Conservation (phyloP, 2,888 invertebrate genomes). For the Parthenolecanium corni region DNA sequence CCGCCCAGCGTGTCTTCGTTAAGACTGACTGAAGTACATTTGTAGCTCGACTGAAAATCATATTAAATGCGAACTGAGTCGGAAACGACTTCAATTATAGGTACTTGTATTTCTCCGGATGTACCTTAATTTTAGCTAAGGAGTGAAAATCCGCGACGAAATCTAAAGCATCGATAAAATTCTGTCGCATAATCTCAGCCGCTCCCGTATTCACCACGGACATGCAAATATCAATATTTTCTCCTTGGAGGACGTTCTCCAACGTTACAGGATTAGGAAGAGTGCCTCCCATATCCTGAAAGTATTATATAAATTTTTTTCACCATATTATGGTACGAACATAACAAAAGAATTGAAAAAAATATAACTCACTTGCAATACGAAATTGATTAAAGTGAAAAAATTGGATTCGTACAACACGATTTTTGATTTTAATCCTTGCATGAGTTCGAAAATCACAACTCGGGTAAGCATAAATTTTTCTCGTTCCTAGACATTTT, state of each 20-base stretch:
- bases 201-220: conserved; percentile 59
- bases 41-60: conserved; percentile 9
- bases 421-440: conserved; percentile 89
- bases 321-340: not conserved
- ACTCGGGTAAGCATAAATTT: conserved; percentile 83
- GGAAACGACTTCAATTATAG: not conserved
- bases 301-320: not conserved
- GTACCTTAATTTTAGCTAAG: conserved; percentile 87
- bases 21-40: conserved; percentile 38
- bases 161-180: conserved; percentile 84
- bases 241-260: conserved; percentile 6
- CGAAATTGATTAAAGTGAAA: conserved; percentile 74
- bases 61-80: not conserved
- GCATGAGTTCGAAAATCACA: conserved; percentile 85
- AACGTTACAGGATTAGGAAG: conserved; percentile 47
- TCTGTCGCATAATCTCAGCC: conserved; percentile 85
- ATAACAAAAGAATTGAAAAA: not conserved
- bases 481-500: conserved; percentile 65
- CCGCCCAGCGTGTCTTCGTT: conserved; percentile 95
- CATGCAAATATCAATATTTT: conserved; percentile 39
- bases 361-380: conserved; percentile 57
- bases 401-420: conserved; percentile 90
- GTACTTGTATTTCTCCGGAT: not conserved
- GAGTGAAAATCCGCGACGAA: conserved; percentile 94
- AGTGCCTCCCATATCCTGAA: conserved; percentile 73